A percentile compares a stretch with the other conserved stretches of the same genome.
phyloP scores from a whole-genome alignment of 2,888 invertebrate species.

The Agriopis marginaria region DNA sequence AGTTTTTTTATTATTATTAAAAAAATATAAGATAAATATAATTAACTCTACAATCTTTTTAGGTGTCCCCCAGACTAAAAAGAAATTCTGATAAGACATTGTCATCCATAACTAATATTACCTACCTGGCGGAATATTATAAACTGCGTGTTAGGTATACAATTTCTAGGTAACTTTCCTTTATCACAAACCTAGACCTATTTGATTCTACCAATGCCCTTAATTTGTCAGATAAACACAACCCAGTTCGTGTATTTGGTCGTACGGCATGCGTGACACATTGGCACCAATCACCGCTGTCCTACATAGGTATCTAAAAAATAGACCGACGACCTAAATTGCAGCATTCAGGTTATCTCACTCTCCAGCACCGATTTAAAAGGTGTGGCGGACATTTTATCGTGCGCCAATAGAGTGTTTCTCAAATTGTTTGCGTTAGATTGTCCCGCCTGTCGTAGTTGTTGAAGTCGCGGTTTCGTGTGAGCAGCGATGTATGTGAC shows the following conservation, averaged over 20 bases:
- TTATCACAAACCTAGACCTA: conserved; percentile 52
- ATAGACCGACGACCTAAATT: conserved; percentile 72
- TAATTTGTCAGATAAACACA: conserved; percentile 53
- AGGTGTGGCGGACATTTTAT: conserved; percentile 43
- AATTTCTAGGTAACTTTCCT: conserved; percentile 31
- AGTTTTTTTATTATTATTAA: too few relatives aligned
- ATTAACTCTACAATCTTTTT: neutral
- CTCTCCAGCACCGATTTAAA: conserved; percentile 56
- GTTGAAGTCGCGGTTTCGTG: conserved; percentile 38
- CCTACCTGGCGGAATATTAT: conserved; percentile 6
- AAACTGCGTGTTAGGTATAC: conserved; percentile 7
- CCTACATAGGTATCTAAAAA: conserved; percentile 57
- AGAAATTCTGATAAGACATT: neutral
- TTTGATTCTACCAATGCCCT: conserved; percentile 50
- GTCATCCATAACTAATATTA: conserved; percentile 4
- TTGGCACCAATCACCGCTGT: conserved; percentile 60
- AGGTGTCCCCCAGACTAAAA: conserved; percentile 11
- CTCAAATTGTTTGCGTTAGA: conserved; percentile 43
- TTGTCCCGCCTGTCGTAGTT: conserved; percentile 44
- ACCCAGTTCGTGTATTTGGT: conserved; percentile 47
- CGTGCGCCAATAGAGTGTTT: conserved; percentile 6
- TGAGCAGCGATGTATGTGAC: conserved; percentile 57
- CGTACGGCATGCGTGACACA: conserved; percentile 54
- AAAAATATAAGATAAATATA: too few relatives aligned
- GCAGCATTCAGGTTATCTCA: conserved; percentile 70